Base-by-base conservation (phyloP, 2,797 vertebrate species). In the Ceryle rudis region DNA sequence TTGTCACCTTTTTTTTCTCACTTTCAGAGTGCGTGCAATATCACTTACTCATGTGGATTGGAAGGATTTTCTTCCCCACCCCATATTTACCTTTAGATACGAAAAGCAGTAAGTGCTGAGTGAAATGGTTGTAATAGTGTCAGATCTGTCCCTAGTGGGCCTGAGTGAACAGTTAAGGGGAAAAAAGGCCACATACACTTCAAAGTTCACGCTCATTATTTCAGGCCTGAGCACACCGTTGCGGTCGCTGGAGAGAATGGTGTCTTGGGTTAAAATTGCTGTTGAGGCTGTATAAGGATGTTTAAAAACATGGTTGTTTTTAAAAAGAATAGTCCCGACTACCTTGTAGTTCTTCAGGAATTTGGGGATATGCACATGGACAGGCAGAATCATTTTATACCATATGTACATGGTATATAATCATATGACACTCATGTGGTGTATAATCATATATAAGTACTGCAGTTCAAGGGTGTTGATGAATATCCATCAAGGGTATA, bases 61-160 rank as follows among this genome's bases (percentile, higher is more conserved):
- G 28, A 72, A 83, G 51, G 80, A 28, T 52, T 65, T 81, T 55
- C n/a, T 77, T 18, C 14, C 15, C 79, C 14, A 17, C 29, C 7
- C 65, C 47, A 4, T 10, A 17, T 84, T 67, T 86, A 37, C 81
- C 69, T 91, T 96, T 21, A 89, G 86, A 39, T 41, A 41, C 0
- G 2, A 86, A 80, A 85, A 84, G 81, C 73, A 79, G 55, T n/a
- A 79, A 71, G 44, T 60, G 81, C 95, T 57, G 85, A 93, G 70
- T 74, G 85, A 86, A 96, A 91, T 54, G 82, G 67, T 23, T 86
- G 37, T 55, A 66, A 86, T 80, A 86, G 92, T 51, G 67, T 93
- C 83, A 80, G 51, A 90, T 83, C 85, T 93, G 75, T 94, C 96
- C 91, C 92, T 60, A 22, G 90, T 60, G 89, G 71, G 75, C 46